Conservation (phyloP, 2,797 vertebrate species). For the Chrysolophus pictus region DNA sequence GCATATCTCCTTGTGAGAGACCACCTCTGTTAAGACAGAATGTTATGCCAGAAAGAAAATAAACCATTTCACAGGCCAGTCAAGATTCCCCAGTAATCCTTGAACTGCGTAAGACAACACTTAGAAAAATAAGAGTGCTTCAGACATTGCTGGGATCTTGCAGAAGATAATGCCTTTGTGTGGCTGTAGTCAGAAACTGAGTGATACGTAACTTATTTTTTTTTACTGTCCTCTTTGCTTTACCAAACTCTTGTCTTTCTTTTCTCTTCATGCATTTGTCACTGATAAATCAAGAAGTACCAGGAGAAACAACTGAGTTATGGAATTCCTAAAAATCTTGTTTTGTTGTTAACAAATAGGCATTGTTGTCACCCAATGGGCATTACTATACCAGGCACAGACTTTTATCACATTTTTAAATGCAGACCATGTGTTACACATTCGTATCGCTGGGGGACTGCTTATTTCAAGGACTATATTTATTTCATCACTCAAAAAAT, state of each 20-base stretch:
- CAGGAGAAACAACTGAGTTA: background rate
- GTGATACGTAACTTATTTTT: background rate
- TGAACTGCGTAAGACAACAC: constrained; percentile 10
- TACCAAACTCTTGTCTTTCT: background rate
- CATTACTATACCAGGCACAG: background rate
- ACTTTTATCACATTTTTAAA: background rate
- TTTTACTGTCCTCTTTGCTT: background rate
- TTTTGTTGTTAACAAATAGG: background rate
- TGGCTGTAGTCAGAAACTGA: background rate
- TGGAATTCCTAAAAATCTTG: background rate
- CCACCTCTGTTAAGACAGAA: constrained; percentile 59
- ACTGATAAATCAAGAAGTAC: no score
- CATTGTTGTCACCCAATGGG: no score
- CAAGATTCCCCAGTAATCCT: constrained; percentile 60
- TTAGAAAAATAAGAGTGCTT: constrained; percentile 19
- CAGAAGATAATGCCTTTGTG: background rate
- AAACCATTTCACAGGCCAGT: constrained; percentile 25
- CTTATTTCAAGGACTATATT: background rate
- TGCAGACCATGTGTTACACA: background rate
- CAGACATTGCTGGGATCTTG: background rate
- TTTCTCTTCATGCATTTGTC: background rate
- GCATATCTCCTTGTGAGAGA: constrained; percentile 41
- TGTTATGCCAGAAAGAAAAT: constrained; percentile 51
- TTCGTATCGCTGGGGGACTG: background rate
- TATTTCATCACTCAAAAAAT: background rate